phyloP scores from a whole-genome alignment of 2,113 vertebrate species.

The Polyodon spathula region DNA sequence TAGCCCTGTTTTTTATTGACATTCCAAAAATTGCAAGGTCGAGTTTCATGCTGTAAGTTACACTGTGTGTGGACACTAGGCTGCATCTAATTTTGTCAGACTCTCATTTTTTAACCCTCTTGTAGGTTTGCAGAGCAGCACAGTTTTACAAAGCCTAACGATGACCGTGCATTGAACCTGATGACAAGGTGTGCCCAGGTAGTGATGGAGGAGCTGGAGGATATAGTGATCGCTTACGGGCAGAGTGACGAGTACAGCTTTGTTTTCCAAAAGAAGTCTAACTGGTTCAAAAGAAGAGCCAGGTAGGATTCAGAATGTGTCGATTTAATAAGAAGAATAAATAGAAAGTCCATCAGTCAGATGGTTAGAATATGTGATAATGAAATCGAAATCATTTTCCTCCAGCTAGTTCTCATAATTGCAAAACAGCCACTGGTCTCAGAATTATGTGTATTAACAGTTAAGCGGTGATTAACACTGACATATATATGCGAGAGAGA shows the following conservation, averaged over 20 bases:
- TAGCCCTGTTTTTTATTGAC: neutral
- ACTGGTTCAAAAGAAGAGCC: conserved; percentile 91
- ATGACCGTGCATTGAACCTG: conserved; percentile 73
- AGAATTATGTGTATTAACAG: too few relatives aligned
- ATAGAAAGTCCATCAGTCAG: too few relatives aligned
- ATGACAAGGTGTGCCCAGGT: conserved; percentile 79
- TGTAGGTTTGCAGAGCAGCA: conserved; percentile 87
- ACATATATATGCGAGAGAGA: too few relatives aligned
- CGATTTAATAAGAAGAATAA: neutral
- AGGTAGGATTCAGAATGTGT: conserved; percentile 56
- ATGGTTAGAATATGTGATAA: too few relatives aligned
- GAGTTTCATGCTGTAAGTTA: neutral
- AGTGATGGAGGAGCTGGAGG: conserved; percentile 87
- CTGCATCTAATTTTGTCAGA: neutral
- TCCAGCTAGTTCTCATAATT: too few relatives aligned
- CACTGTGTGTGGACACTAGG: neutral
- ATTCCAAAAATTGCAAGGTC: neutral
- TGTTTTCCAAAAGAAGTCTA: conserved; percentile 81
- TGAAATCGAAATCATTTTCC: too few relatives aligned
- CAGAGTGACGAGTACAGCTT: conserved; percentile 98
- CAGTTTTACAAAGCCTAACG: conserved; percentile 83
- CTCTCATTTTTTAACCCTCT: neutral
- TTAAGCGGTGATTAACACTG: too few relatives aligned
- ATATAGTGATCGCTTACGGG: conserved; percentile 82
- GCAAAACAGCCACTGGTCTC: too few relatives aligned